Conservation (phyloP, 2,888 invertebrate species). For the Rhabditoides inermis region DNA sequence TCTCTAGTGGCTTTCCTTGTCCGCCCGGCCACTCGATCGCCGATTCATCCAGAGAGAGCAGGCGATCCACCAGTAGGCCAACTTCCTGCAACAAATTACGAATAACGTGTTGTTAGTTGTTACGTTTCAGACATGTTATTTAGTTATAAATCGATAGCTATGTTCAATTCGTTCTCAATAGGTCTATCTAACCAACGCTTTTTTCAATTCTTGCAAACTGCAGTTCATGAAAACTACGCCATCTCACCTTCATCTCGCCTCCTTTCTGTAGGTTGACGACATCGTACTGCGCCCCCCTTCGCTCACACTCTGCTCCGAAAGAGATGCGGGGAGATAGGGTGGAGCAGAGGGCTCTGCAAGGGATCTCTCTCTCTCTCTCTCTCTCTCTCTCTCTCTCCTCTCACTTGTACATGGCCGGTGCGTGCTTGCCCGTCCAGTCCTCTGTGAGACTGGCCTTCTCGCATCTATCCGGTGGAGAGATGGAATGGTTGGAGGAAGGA, state of each 20-base stretch:
- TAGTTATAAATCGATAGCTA: no score
- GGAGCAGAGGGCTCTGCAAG: conserved; percentile 19
- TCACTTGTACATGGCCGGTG: conserved; percentile 10
- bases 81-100: no score
- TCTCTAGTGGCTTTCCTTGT: conserved; percentile 34
- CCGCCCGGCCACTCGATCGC: conserved; percentile 38
- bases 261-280: conserved; percentile 25
- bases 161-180: not conserved
- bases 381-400: not conserved
- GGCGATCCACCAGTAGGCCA: no score
- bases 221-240: no score
- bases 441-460: conserved; percentile 14
- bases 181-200: conserved; percentile 16
- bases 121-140: no score
- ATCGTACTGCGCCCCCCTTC: conserved; percentile 29
- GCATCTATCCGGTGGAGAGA: conserved; percentile 25
- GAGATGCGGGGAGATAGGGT: conserved; percentile 16
- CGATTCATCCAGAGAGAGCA: conserved; percentile 29
- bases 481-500: no score
- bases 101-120: no score
- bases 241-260: conserved; percentile 23
- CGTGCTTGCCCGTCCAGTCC: conserved; percentile 20
- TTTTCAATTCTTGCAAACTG: no score
- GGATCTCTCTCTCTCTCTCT: conserved; percentile 1
- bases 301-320: conserved; percentile 21